Conservation (phyloP, 2,888 invertebrate species). For the Balanococcus diminutus region DNA sequence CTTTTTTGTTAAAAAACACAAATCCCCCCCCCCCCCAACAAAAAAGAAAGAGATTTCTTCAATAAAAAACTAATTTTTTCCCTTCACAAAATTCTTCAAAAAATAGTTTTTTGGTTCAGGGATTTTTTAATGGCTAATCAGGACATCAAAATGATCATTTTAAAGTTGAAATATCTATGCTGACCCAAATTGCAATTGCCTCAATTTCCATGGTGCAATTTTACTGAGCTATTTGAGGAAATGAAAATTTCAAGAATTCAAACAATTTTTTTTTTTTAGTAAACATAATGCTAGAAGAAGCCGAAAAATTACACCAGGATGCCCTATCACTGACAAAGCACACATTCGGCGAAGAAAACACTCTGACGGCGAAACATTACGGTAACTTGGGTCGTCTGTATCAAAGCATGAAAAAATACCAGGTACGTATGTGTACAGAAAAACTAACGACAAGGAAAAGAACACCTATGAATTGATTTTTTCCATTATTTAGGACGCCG, state of each 20-base stretch:
- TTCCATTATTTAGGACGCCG: slow-evolving; percentile 71
- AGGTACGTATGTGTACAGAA: slow-evolving; percentile 64
- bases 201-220: no score
- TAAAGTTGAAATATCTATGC: no score
- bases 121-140: no score
- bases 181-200: no score
- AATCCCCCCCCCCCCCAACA: no score
- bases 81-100: no score
- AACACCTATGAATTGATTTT: not conserved
- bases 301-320: slow-evolving; percentile 82
- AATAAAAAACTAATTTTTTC: no score
- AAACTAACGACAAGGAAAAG: not conserved
- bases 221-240: no score
- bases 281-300: slow-evolving; percentile 70
- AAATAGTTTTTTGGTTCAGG: not conserved
- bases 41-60: no score
- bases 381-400: slow-evolving; percentile 92
- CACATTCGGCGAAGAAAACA: slow-evolving; percentile 90
- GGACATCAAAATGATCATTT: no score
- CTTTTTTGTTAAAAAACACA: no score
- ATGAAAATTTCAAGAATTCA: no score
- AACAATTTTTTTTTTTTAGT: not conserved
- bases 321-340: slow-evolving; percentile 79
- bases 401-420: slow-evolving; percentile 88
- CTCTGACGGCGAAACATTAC: slow-evolving; percentile 95